Evolutionary conservation across 2,888 invertebrate genomes (phyloP), one percentile per base, ranked within the genome.

Genomic region (Pterostichus niger): DNA sequence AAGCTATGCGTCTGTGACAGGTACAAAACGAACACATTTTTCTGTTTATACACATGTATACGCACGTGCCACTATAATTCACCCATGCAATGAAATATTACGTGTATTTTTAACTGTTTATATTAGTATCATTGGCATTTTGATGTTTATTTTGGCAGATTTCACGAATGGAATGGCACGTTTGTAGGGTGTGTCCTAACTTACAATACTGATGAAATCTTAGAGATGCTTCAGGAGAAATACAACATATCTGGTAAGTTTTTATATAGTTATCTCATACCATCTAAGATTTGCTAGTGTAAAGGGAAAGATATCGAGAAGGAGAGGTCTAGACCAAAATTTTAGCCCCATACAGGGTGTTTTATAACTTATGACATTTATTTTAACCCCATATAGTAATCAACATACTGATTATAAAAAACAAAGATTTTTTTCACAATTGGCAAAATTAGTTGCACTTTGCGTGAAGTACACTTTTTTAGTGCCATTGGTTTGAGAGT

Each of bases 141-240:
- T 46, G n/a, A 1, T 71, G 17, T 71, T 71, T 52, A 5, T 31
- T 11, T 83, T 76, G 82, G 68, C 44, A 86, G 86, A 68, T 86
- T 83, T 83, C 85, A 86, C 35, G 71, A 68, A 54, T 86, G 86
- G 86, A 85, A 84, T 68, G 84, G 84, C 10, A 78, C 76, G 9
- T 15, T 78, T 9, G 15, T 52, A 9, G 84, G 85, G 1, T 86
- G 86, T 68, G 83, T 85, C 1, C 84, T 85, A 76, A 84, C 83
- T 56, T 84, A 84, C 73, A 84, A 7, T 10, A 15, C 68, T n/a
- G 13, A 46, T 13, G 77, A 83, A 40, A 83, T 83, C 33, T 35
- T 83, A 33, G 64, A 33, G 0, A n/a, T 76, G 68, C 35, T 83
- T 7, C 10, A 61, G 3, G 82, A 83, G 13, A 61, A 77, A 35